Evolutionary conservation across 2,113 vertebrate species (phyloP).

Genomic region (Crotalus viridis): DNA sequence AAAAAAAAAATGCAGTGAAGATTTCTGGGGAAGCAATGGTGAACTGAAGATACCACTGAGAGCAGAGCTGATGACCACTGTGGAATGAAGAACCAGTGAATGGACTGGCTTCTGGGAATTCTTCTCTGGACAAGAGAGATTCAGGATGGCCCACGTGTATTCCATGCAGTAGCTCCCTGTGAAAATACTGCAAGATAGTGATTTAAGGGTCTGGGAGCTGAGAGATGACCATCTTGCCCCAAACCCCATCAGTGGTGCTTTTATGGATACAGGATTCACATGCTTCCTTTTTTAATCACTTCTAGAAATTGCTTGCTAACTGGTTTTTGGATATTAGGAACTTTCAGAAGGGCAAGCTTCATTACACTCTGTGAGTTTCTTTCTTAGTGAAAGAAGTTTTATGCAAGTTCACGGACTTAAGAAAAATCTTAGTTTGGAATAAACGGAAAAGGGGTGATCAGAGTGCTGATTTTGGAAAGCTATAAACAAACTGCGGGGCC

Average conservation of each 20-base stretch:
- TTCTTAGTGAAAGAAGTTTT: neutral
- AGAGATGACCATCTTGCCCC: neutral
- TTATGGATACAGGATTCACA: neutral
- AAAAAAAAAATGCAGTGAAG: neutral
- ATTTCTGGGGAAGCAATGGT: no score
- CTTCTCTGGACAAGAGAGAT: neutral
- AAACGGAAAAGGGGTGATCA: neutral
- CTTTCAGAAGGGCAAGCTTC: neutral
- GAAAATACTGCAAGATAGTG: neutral
- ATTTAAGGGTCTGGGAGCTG: neutral
- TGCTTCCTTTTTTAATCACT: neutral
- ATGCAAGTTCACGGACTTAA: neutral
- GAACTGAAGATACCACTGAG: no score
- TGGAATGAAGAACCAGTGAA: neutral
- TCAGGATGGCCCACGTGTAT: neutral
- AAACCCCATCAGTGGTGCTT: neutral
- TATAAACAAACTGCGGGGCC: neutral
- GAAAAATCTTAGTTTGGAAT: neutral
- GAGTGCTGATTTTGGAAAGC: neutral
- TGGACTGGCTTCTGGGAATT: neutral
- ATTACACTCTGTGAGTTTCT: neutral
- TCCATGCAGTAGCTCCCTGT: neutral
- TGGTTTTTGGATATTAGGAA: neutral
- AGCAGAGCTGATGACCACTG: neutral
- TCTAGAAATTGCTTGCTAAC: neutral